phyloP scores from a whole-genome alignment of 1,140 invertebrate species.

The Trinorchestia longiramus region DNA sequence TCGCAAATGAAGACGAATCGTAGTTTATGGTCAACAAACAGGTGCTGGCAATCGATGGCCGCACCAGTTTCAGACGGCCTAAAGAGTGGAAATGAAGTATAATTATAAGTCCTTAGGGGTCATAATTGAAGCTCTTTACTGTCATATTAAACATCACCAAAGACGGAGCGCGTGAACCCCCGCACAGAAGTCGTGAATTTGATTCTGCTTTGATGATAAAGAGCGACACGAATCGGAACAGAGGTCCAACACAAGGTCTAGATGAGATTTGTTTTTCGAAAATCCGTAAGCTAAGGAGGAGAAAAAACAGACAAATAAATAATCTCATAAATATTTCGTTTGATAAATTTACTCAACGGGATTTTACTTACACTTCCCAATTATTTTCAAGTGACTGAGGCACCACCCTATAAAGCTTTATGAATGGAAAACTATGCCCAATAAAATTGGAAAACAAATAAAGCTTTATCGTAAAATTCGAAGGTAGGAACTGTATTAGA shows the following conservation, averaged over 20 bases:
- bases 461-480: neutral
- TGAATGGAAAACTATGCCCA: neutral
- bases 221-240: neutral
- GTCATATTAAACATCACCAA: neutral
- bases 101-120: constrained; percentile 25
- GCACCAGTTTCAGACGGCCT: neutral
- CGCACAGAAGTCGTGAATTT: constrained; percentile 23
- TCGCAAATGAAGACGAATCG: constrained; percentile 36
- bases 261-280: neutral
- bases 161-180: neutral
- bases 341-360: neutral
- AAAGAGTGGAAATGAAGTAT: neutral
- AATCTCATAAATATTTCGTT: neutral
- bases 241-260: neutral
- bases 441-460: neutral
- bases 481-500: neutral
- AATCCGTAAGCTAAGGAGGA: too few relatives aligned
- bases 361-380: neutral
- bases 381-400: neutral
- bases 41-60: constrained; percentile 7
- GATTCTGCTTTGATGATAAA: neutral
- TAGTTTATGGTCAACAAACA: neutral
- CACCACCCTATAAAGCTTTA: too few relatives aligned
- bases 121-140: neutral
- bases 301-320: neutral